Evolutionary conservation across 2,888 invertebrate genomes (phyloP).

Genomic region (Lochmaea capreae): DNA sequence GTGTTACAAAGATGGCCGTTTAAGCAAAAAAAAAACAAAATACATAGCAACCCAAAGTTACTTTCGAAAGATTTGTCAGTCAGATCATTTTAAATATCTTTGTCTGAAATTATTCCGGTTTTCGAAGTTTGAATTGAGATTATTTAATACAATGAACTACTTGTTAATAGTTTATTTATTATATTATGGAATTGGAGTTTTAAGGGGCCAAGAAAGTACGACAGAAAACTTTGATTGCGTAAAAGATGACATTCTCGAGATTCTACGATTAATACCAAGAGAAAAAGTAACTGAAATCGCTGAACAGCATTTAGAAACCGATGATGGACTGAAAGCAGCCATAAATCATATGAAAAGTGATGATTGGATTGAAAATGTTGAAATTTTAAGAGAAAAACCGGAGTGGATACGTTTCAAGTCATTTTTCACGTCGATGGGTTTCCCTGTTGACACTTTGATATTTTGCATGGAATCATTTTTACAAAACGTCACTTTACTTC

Average conservation of each 20-base stretch:
- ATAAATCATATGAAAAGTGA: conserved; percentile 47
- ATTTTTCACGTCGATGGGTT: conserved; percentile 39
- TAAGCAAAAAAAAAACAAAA: background rate
- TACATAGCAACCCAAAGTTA: background rate
- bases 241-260: conserved; percentile 17
- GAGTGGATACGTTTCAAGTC: conserved; percentile 48
- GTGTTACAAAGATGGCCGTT: background rate
- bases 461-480: conserved; percentile 36
- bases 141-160: background rate
- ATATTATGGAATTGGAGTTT: background rate
- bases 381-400: conserved; percentile 38
- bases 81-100: background rate
- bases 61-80: background rate
- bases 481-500: conserved; percentile 26
- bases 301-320: conserved; percentile 42
- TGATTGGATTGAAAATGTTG: conserved; percentile 48
- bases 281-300: conserved; percentile 46
- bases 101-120: background rate
- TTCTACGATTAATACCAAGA: conserved; percentile 37
- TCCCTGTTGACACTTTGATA: conserved; percentile 45
- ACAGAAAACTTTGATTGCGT: background rate
- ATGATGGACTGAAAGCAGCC: conserved; percentile 51
- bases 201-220: background rate
- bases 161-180: background rate
- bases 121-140: background rate